phyloP scores from a whole-genome alignment of 2,888 invertebrate genomes.

The Drosophila bunnanda region DNA sequence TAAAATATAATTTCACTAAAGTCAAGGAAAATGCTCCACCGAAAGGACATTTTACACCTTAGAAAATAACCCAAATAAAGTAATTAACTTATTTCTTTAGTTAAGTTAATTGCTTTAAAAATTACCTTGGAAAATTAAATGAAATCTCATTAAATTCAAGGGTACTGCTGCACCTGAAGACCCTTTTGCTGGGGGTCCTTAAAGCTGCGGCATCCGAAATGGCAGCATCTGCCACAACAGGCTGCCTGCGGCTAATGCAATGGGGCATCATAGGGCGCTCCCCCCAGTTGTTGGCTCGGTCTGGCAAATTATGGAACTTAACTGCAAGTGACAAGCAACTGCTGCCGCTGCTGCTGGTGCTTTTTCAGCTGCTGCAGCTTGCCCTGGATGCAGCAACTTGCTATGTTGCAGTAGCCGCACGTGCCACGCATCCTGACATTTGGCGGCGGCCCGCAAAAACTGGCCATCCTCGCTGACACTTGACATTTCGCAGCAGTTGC shows the following conservation, averaged over 20 bases:
- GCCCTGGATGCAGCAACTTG: constrained; percentile 22
- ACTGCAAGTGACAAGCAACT: constrained; percentile 49
- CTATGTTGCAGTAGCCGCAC: constrained; percentile 51
- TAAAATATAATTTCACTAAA: background rate
- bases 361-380: constrained; percentile 7
- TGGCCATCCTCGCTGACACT: constrained; percentile 58
- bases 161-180: background rate
- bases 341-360: constrained; percentile 21
- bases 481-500: constrained; percentile 57
- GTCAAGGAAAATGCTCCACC: too few species aligned
- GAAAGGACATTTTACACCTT: too few species aligned
- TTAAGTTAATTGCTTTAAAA: too few species aligned
- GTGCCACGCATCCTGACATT: constrained; percentile 67
- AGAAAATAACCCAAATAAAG: background rate
- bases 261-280: constrained; percentile 19
- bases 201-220: constrained; percentile 29
- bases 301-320: constrained; percentile 53
- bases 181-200: constrained; percentile 6
- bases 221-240: constrained; percentile 42
- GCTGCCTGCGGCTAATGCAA: constrained; percentile 38
- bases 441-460: constrained; percentile 60
- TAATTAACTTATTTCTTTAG: background rate
- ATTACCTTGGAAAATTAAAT: background rate
- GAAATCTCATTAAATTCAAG: background rate
- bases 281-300: constrained; percentile 18